A percentile compares a stretch with the other conserved stretches of the same genome.
Conservation (phyloP, 1,140 invertebrate genomes). For the Scaptomyza montana region DNA sequence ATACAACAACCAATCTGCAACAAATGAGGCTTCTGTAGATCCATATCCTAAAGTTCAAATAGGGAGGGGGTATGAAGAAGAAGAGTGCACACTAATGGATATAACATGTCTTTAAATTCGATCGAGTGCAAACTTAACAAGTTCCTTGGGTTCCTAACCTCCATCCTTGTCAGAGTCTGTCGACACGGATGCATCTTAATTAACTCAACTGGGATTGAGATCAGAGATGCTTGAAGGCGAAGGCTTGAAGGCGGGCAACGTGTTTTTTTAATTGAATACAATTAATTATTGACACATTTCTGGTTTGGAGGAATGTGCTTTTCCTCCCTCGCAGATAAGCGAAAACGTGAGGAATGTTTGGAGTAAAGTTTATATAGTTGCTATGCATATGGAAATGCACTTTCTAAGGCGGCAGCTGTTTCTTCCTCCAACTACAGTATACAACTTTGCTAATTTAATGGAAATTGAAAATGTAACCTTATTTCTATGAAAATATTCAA, state of each 20-base stretch:
- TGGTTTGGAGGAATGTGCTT: constrained; percentile 40
- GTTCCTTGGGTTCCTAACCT: constrained; percentile 8
- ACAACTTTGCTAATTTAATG: constrained; percentile 44
- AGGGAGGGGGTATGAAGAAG: neutral
- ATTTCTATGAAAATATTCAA: constrained; percentile 47
- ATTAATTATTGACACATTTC: constrained; percentile 83
- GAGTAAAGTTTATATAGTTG: constrained; percentile 43
- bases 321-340: constrained; percentile 35
- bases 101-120: constrained; percentile 55
- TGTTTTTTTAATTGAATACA: constrained; percentile 77
- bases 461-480: constrained; percentile 64
- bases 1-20: constrained; percentile 25
- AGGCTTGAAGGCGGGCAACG: constrained; percentile 12
- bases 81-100: constrained; percentile 34
- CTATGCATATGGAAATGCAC: constrained; percentile 69
- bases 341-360: constrained; percentile 56
- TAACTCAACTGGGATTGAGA: constrained; percentile 29
- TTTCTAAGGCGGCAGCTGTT: constrained; percentile 48
- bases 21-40: constrained; percentile 45
- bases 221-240: neutral
- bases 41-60: constrained; percentile 36
- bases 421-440: constrained; percentile 12
- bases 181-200: constrained; percentile 75
- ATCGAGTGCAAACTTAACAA: constrained; percentile 2
- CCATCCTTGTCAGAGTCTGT: constrained; percentile 14